Evolutionary conservation across 2,888 invertebrate species (phyloP), one percentile per base, ranked within the genome.

Genomic region (Chirona hameri): DNA sequence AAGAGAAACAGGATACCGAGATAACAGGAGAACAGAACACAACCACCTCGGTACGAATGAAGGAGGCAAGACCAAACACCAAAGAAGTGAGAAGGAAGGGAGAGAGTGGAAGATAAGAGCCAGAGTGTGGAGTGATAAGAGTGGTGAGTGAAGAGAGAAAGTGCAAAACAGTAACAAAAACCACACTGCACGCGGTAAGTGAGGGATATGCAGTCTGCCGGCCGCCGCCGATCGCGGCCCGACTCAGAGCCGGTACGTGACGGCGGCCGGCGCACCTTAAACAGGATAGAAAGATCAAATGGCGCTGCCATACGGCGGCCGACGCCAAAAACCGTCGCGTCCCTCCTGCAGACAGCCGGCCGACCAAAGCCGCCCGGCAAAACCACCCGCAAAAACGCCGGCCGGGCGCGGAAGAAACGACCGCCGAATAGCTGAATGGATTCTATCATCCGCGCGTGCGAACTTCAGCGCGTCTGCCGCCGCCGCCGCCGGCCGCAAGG

Each of bases 251-350:
- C 14, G 18, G 2, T 1, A 31, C 72, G 31, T 72, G 72, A 14
- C 31, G 31, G 31, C 29, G 72, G 31, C 18, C 72, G 31, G 31
- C 18, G 27, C 72, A 31, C 31, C 29, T 31, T 3, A 1, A 72
- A 24, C 76, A 76, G 76, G 76, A 76, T 76, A 76, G 76, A 76
- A 39, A 14, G 76, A 76, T 76, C 76, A 76, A 76, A 76, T 46
- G 31, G 76, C 24, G 31, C 46, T 46, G 76, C 46, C 76, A 24
- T 18, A 46, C 46, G 21, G 18, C 24, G 9, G 12, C 7, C 39
- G 9, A 10, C 24, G 39, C 46, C 39, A 76, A 76, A 76, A 76
- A 46, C 76, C 2, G 46, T 24, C 31, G 12, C 39, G 24, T 15
- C 46, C 24, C 39, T 2, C 9, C 21, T 21, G 76, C 76, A 46